These are phyloP conservation scores for Hyles vespertilio DNA, from an alignment of 1,140 invertebrate genomes.

Conservation along the genomic window DNA sequence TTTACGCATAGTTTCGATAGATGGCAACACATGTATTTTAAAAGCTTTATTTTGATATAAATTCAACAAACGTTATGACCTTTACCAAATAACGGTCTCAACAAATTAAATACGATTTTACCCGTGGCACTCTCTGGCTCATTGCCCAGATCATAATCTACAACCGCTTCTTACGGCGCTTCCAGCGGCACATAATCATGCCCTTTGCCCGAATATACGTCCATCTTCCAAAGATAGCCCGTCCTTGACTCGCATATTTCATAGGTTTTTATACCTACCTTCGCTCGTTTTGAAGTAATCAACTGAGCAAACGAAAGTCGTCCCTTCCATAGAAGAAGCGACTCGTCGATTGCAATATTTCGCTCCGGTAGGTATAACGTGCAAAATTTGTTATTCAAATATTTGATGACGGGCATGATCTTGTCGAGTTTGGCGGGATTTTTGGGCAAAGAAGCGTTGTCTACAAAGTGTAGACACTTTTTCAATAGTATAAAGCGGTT, in stretches of 20 bases:
- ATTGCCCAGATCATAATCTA: background rate
- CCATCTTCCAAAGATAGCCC: slow-evolving; percentile 5
- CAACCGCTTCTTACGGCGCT: slow-evolving; percentile 4
- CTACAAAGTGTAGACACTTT: background rate
- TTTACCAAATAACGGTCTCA: slow-evolving; percentile 18
- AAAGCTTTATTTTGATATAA: too few species aligned
- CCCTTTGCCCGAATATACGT: slow-evolving; percentile 18
- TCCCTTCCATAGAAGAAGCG: slow-evolving; percentile 17
- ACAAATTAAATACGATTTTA: slow-evolving; percentile 18
- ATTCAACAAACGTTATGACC: slow-evolving; percentile 12
- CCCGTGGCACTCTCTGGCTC: slow-evolving; percentile 15
- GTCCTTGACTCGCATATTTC: slow-evolving; percentile 19
- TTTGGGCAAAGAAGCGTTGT: slow-evolving; percentile 4
- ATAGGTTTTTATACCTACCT: slow-evolving; percentile 22
- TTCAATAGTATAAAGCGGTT: slow-evolving; percentile 14
- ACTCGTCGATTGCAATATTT: slow-evolving; percentile 20
- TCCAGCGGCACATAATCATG: slow-evolving; percentile 5
- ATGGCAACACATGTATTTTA: too few species aligned
- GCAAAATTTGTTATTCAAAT: slow-evolving; percentile 17
- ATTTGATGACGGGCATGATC: slow-evolving; percentile 13
- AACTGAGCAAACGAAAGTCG: too few species aligned
- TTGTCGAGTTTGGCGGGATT: slow-evolving; percentile 14
- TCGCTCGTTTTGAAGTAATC: slow-evolving; percentile 12
- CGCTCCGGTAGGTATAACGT: slow-evolving; percentile 18
- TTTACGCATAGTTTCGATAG: too few species aligned